These are phyloP conservation scores for Turdus rufiventris DNA, from an alignment of 2,113 vertebrate genomes.

Conservation along the genomic window DNA sequence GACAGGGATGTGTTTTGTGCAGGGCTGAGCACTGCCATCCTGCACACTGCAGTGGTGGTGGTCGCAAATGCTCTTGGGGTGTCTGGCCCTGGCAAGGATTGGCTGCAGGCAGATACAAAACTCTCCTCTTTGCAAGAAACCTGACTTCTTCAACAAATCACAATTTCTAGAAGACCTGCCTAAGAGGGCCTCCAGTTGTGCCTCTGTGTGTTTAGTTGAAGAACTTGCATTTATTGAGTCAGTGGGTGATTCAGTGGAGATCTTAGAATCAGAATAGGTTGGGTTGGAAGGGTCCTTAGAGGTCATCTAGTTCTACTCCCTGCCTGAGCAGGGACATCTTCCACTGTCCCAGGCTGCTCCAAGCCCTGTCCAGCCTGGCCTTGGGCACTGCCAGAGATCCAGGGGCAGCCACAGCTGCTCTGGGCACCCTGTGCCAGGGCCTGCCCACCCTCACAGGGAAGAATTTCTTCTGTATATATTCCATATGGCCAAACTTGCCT, in stretches of 20 bases:
- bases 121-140: neutral
- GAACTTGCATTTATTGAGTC: neutral
- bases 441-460: neutral
- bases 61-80: neutral
- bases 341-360: neutral
- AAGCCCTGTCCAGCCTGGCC: fast-evolving
- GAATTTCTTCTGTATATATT: neutral
- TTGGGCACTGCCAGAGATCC: neutral
- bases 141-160: neutral
- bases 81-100: neutral
- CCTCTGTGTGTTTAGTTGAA: neutral
- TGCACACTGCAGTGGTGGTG: neutral
- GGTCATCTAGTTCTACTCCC: neutral
- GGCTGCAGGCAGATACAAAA: neutral
- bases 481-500: neutral
- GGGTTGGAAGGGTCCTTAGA: neutral
- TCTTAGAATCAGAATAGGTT: neutral
- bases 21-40: neutral
- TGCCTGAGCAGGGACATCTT: neutral
- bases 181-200: neutral
- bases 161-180: neutral
- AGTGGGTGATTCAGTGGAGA: neutral
- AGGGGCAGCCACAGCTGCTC: neutral
- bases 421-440: neutral
- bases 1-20: neutral